phyloP scores from a whole-genome alignment of 2,113 vertebrate genomes.

The Pipra filicauda region DNA sequence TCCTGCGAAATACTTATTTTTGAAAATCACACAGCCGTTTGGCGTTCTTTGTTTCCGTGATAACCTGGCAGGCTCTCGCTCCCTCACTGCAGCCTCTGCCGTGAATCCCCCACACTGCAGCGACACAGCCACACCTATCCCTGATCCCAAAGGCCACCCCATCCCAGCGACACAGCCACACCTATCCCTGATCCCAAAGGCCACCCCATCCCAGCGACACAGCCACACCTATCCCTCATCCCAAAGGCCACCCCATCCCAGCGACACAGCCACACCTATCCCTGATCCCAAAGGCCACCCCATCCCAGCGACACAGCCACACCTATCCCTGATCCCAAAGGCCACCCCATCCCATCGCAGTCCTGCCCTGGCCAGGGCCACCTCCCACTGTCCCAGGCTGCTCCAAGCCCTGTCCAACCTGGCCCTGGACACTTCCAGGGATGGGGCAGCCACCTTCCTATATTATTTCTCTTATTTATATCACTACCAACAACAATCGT shows the following conservation, averaged over 20 bases:
- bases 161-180: not conserved
- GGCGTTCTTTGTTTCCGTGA: not conserved
- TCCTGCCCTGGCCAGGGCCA: not conserved
- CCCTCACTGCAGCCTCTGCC: not conserved
- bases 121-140: not conserved
- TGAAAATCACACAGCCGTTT: accelerated
- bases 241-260: too few relatives aligned
- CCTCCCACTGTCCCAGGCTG: not conserved
- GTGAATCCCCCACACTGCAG: not conserved
- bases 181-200: accelerated
- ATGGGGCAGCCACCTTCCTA: not conserved
- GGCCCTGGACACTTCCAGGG: not conserved
- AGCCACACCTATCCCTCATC: too few relatives aligned
- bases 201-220: not conserved
- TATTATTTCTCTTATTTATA: not conserved
- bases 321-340: accelerated
- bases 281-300: too few relatives aligned
- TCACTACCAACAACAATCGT: accelerated
- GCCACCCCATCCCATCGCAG: not conserved
- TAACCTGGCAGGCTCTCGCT: not conserved
- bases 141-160: too few relatives aligned
- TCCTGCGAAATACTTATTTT: too few relatives aligned
- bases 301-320: not conserved
- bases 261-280: too few relatives aligned
- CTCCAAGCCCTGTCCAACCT: not conserved